A percentile compares a stretch with the other conserved stretches of the same genome.
phyloP scores from a whole-genome alignment of 2,888 invertebrate species.

The Sesia apiformis region DNA sequence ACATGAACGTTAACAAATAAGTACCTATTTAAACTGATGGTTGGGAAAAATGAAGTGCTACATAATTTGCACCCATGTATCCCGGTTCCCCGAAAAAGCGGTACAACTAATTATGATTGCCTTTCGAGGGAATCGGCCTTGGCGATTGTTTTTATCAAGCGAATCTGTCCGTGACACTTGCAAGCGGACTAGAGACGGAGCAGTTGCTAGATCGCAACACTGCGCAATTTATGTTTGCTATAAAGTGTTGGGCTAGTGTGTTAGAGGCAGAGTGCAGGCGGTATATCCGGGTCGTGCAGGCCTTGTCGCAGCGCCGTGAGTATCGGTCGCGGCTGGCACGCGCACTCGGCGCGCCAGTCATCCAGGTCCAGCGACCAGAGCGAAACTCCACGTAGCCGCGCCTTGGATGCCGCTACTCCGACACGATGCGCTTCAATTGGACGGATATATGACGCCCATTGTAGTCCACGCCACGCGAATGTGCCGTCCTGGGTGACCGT shows the following conservation, averaged over 20 bases:
- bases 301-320: slow-evolving; percentile 74
- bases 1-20: too few relatives aligned
- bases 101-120: too few relatives aligned
- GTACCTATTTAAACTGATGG: too few relatives aligned
- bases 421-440: slow-evolving; percentile 77
- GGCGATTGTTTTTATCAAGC: too few relatives aligned
- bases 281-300: slow-evolving; percentile 40
- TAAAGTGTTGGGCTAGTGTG: too few relatives aligned
- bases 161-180: too few relatives aligned
- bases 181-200: too few relatives aligned
- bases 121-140: too few relatives aligned
- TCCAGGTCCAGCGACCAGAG: slow-evolving; percentile 87
- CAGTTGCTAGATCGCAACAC: too few relatives aligned
- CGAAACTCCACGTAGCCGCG: slow-evolving; percentile 81
- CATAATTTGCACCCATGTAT: too few relatives aligned
- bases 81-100: too few relatives aligned
- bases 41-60: too few relatives aligned
- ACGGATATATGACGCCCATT: slow-evolving; percentile 88
- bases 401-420: slow-evolving; percentile 71
- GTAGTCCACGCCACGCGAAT: slow-evolving; percentile 79
- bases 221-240: not conserved
- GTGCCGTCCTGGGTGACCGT: slow-evolving; percentile 80
- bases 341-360: slow-evolving; percentile 81
- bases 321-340: slow-evolving; percentile 80
- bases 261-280: slow-evolving; percentile 27